phyloP scores from a whole-genome alignment of 1,140 invertebrate species.

The Philopotamus ludificatus region DNA sequence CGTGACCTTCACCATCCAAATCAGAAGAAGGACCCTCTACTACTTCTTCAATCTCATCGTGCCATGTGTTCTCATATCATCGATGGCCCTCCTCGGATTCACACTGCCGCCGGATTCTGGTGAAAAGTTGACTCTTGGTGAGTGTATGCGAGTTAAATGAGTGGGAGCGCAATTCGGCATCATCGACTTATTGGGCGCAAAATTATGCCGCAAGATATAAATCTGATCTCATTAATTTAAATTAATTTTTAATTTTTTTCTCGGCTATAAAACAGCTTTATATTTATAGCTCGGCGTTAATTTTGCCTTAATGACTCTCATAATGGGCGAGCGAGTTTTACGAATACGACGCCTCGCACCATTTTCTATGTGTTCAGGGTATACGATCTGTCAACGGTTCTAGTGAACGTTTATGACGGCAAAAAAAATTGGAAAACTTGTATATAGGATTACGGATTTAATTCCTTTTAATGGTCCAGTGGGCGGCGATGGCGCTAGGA shows the following conservation, averaged over 20 bases:
- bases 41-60: slow-evolving; percentile 99
- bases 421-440: background rate
- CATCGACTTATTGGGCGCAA: too few relatives aligned
- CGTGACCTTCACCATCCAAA: slow-evolving; percentile 96
- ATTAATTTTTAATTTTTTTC: too few relatives aligned
- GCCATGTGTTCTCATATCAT: slow-evolving; percentile 96
- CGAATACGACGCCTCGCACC: background rate
- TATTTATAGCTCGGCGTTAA: background rate
- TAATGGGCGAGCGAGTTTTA: background rate
- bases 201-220: slow-evolving; percentile 4
- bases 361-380: background rate
- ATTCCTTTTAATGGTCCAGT: background rate
- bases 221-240: too few relatives aligned
- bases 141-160: slow-evolving; percentile 46
- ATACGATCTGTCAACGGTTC: background rate
- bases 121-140: slow-evolving; percentile 97
- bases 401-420: background rate
- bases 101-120: slow-evolving; percentile 97
- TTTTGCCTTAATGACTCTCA: background rate
- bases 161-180: background rate
- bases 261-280: background rate
- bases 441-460: background rate
- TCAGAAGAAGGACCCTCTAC: slow-evolving; percentile 93
- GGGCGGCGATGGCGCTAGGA: background rate
- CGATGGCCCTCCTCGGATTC: slow-evolving; percentile 97